phyloP scores from a whole-genome alignment of 2,888 invertebrate species.

The Ophion ventricosus region DNA sequence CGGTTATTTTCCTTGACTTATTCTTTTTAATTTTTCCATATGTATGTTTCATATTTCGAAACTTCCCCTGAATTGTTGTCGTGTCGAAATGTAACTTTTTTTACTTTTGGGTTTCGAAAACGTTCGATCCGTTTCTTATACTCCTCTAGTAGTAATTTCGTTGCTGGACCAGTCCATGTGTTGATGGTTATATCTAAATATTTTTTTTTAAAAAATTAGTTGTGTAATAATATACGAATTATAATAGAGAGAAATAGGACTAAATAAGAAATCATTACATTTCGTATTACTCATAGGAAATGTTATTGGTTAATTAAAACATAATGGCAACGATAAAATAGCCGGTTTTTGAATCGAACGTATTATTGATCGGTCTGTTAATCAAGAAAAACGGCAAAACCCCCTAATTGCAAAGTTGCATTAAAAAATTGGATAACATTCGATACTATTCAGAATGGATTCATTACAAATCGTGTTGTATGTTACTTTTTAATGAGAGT shows the following conservation, averaged over 20 bases:
- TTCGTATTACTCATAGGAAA: not conserved
- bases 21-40: conserved; percentile 3
- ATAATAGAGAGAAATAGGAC: conserved; percentile 6
- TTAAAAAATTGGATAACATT: not conserved
- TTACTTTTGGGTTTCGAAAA: too few relatives aligned
- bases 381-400: not conserved
- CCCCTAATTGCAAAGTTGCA: not conserved
- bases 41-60: not conserved
- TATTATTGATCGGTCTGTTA: too few relatives aligned
- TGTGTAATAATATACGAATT: too few relatives aligned
- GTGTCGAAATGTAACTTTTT: not conserved
- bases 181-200: too few relatives aligned
- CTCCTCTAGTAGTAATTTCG: too few relatives aligned
- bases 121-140: too few relatives aligned
- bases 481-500: conserved; percentile 13
- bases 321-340: conserved; percentile 6
- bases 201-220: too few relatives aligned
- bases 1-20: not conserved
- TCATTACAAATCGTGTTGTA: conserved; percentile 16
- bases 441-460: conserved; percentile 10
- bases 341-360: not conserved
- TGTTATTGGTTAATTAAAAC: conserved; percentile 7
- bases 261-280: conserved; percentile 9
- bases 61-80: not conserved
- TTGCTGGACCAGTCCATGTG: too few relatives aligned